Evolutionary conservation across 2,797 vertebrate genomes (phyloP).

Genomic region (Crypturellus tataupa): DNA sequence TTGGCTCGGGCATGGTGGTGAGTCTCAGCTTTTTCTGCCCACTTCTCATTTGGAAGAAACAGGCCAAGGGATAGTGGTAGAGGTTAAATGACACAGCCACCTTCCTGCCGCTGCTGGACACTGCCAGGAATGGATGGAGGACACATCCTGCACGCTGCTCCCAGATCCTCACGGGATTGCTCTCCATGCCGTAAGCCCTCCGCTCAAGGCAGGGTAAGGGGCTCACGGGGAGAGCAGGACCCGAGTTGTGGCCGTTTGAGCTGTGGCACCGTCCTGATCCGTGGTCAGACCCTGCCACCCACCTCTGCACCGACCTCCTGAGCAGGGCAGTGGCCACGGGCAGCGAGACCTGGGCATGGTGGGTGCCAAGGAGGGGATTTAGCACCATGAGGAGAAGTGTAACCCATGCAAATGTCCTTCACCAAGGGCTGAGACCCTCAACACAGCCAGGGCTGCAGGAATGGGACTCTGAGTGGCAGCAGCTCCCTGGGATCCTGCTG

Average conservation of each 20-base stretch:
- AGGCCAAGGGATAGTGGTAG: not conserved
- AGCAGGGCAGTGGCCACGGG: not conserved
- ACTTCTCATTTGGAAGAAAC: fast-evolving
- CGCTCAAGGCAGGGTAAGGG: not conserved
- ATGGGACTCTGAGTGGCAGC: too few relatives aligned
- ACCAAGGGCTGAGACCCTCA: not conserved
- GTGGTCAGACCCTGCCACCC: not conserved
- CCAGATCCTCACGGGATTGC: not conserved
- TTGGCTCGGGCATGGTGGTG: not conserved
- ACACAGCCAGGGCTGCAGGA: fast-evolving
- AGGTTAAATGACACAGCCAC: not conserved
- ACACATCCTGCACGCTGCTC: not conserved
- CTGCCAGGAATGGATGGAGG: not conserved
- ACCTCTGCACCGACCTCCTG: not conserved
- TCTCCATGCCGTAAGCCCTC: not conserved
- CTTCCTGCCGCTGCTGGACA: not conserved
- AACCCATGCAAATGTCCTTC: not conserved
- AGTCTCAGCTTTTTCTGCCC: not conserved
- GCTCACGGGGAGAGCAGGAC: not conserved
- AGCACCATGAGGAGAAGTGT: not conserved
- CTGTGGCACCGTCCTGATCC: fast-evolving
- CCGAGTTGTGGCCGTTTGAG: not conserved
- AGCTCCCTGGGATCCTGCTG: too few relatives aligned
- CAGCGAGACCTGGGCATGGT: fast-evolving
- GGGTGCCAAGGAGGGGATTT: not conserved